phyloP scores from a whole-genome alignment of 2,797 vertebrate genomes.

The Argya squamiceps region DNA sequence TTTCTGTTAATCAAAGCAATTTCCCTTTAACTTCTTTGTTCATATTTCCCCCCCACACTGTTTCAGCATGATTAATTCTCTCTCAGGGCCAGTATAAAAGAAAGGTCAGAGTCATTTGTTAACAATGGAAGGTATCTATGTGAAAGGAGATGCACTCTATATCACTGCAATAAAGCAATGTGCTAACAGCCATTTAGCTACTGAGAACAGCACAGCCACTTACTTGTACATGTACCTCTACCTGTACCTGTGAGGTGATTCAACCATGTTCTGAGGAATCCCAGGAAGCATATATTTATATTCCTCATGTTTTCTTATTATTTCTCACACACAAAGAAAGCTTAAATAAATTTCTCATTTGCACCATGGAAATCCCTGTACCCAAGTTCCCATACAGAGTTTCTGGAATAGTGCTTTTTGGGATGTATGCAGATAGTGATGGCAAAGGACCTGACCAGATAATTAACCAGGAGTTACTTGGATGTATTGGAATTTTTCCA shows the following conservation, averaged over 20 bases:
- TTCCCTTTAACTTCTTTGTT: neutral
- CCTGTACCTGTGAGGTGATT: neutral
- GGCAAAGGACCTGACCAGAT: neutral
- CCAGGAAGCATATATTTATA: neutral
- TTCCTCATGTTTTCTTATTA: neutral
- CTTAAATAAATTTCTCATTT: neutral
- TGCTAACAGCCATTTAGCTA: neutral
- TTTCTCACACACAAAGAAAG: neutral
- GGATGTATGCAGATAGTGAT: neutral
- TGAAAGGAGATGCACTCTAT: neutral
- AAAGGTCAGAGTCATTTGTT: neutral
- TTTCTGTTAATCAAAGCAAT: slow-evolving; percentile 23
- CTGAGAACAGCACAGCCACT: neutral
- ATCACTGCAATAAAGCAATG: neutral
- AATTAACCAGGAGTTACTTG: neutral
- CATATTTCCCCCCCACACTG: neutral
- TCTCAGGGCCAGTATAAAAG: neutral
- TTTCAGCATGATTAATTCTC: neutral
- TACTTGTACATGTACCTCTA: neutral
- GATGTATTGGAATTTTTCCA: neutral
- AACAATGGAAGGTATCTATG: neutral
- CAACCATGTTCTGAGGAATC: neutral
- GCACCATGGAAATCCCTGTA: neutral
- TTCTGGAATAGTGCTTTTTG: neutral
- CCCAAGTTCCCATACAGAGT: neutral